A percentile compares a stretch with the other conserved stretches of the same genome.
These are phyloP conservation scores for Drosophila biarmipes DNA, from an alignment of 1,140 invertebrate species.

Conservation along the genomic window DNA sequence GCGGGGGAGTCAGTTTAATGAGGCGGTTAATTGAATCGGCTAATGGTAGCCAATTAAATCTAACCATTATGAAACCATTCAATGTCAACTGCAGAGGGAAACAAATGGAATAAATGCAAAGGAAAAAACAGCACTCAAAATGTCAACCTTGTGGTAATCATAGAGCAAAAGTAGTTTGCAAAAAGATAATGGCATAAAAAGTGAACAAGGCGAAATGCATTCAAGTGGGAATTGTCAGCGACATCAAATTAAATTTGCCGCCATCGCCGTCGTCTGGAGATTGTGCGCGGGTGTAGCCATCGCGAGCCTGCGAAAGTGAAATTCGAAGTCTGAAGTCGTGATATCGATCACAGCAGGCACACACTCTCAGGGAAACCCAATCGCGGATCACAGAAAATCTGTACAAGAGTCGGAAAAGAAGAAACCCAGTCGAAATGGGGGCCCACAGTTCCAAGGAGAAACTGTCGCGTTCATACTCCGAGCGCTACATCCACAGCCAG, in stretches of 20 bases:
- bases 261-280: constrained; percentile 55
- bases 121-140: constrained; percentile 38
- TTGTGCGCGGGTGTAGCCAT: constrained; percentile 61
- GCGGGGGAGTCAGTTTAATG: constrained; percentile 45
- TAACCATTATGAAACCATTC: constrained; percentile 48
- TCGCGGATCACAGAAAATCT: constrained; percentile 3
- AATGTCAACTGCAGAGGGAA: constrained; percentile 51
- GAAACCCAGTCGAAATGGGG: constrained; percentile 86
- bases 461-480: constrained; percentile 87
- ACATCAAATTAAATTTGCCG: constrained; percentile 69
- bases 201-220: constrained; percentile 53
- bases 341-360: constrained; percentile 44
- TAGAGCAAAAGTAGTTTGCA: constrained; percentile 30
- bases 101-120: constrained; percentile 18
- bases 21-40: constrained; percentile 63
- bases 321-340: constrained; percentile 43
- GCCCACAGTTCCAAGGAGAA: constrained; percentile 89
- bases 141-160: constrained; percentile 57
- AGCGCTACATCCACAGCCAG: constrained; percentile 84
- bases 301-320: constrained; percentile 67
- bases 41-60: constrained; percentile 47
- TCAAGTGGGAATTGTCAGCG: constrained; percentile 67
- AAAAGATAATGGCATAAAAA: constrained; percentile 21
- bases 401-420: constrained; percentile 7
- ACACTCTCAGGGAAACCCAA: constrained; percentile 30